Conservation (phyloP, 2,113 vertebrate species). For the Fregetta grallaria region DNA sequence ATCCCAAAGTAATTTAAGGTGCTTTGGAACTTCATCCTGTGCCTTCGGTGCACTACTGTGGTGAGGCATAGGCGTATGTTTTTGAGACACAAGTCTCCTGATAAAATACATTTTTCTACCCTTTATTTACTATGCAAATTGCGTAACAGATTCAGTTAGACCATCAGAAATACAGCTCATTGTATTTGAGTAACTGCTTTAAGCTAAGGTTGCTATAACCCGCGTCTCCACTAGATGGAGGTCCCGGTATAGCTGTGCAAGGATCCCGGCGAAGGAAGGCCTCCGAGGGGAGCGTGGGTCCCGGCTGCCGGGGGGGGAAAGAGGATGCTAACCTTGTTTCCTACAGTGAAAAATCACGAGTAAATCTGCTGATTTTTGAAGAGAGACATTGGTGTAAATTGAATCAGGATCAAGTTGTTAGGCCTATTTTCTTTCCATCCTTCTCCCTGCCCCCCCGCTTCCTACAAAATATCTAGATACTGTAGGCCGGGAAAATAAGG, state of each 20-base stretch:
- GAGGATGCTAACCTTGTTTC: neutral
- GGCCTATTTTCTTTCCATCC: neutral
- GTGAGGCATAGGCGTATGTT: neutral
- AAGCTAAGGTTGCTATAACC: neutral
- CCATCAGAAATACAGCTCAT: accelerated
- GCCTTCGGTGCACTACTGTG: neutral
- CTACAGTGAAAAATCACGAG: neutral
- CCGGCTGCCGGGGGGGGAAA: too few relatives aligned
- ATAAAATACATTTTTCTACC: neutral
- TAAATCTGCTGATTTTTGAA: neutral
- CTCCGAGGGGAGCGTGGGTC: neutral
- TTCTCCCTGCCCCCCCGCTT: too few relatives aligned
- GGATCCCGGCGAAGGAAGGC: neutral
- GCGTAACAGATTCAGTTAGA: neutral
- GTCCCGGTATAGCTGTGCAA: neutral
- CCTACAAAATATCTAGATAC: accelerated
- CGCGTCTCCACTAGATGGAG: constrained; percentile 51
- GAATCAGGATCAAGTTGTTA: accelerated
- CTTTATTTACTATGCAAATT: neutral
- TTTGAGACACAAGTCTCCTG: too few relatives aligned
- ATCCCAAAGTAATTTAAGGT: accelerated
- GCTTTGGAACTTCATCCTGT: too few relatives aligned
- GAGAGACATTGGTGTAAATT: too few relatives aligned
- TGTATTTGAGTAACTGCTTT: too few relatives aligned
- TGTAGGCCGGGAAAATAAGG: neutral